Base-by-base conservation (phyloP, 2,113 vertebrate genomes). In the Xiphophorus hellerii region DNA sequence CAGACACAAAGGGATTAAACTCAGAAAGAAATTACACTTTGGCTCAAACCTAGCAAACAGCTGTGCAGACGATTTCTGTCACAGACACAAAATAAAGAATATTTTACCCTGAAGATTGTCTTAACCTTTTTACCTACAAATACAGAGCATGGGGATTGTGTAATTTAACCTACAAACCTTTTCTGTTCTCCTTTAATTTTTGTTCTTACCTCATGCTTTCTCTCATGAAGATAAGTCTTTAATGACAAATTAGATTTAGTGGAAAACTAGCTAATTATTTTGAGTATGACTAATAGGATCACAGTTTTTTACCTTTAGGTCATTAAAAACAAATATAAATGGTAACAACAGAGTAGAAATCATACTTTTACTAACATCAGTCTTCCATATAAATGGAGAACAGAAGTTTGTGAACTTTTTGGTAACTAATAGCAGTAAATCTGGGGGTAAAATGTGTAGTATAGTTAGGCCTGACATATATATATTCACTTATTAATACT, bases 21-120 rank as follows among this genome's bases (percentile, higher is more conserved):
- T 62, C 65, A 39, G n/a, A 70, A 71, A 77, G 42, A 72, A 71
- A 84, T 11, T 48, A 28, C 17, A 73, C 73, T 63, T 54, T 66
- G 15, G 58, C 37, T 62, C 39, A 30, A 22, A 22, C 28, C 27
- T 31, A 58, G 22, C 22, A n/a, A 48, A 48, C 44, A 20, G 15
- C 44, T 48, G 44, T 48, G 44, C 44, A 20, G 44, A n/a, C 15
- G 25, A 58, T 58, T 58, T n/a, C 25, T 58, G 2, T n/a, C 51
- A 58, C 51, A 58, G 51, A 58, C 9, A n/a, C 51, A n/a, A 58
- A 58, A 58, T 10, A 9, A 58, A 58, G 9, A 48, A 17, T 14
- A 44, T 20, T 48, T 6, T 20, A 20, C 17, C 44, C 44, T 48
- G 44, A 48, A 15, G 44, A 48, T 5, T 17, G 17, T 20, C 17